phyloP scores from a whole-genome alignment of 2,797 vertebrate genomes.

The Phaenicophaeus curvirostris region DNA sequence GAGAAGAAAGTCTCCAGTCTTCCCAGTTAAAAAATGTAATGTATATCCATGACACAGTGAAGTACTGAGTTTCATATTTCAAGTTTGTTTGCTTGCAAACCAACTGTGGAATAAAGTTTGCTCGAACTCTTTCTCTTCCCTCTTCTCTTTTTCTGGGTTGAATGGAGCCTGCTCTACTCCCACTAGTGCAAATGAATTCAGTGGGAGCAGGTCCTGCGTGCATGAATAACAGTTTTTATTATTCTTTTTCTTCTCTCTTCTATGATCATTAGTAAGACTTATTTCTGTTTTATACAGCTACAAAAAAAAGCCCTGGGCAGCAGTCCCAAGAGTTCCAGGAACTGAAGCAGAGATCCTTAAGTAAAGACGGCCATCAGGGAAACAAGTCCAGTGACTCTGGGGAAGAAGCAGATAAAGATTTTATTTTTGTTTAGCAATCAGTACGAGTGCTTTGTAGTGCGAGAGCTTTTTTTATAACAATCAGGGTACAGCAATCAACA shows the following conservation, averaged over 20 bases:
- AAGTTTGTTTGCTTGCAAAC: not conserved
- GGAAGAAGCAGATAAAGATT: conserved; percentile 91
- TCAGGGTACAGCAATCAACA: conserved; percentile 41
- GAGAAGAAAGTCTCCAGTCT: not conserved
- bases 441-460: not conserved
- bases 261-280: conserved; percentile 24
- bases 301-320: conserved; percentile 78
- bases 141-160: not conserved
- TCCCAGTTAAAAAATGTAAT: not conserved
- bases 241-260: not conserved
- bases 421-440: conserved; percentile 88
- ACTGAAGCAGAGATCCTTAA: conserved; percentile 76
- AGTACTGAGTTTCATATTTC: not conserved
- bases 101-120: not conserved
- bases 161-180: not conserved
- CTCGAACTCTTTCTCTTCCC: not conserved
- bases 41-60: not conserved
- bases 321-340: conserved; percentile 81
- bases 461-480: conserved; percentile 39
- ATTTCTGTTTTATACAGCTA: conserved; percentile 72
- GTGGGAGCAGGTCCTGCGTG: not conserved
- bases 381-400: conserved; percentile 90
- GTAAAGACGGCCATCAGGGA: conserved; percentile 79
- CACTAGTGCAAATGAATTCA: not conserved
- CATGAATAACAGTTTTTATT: not conserved